Percentiles rank a stretch among this genome's conserved stretches.
phyloP scores from a whole-genome alignment of 2,888 invertebrate species.

The Eledona agricola region DNA sequence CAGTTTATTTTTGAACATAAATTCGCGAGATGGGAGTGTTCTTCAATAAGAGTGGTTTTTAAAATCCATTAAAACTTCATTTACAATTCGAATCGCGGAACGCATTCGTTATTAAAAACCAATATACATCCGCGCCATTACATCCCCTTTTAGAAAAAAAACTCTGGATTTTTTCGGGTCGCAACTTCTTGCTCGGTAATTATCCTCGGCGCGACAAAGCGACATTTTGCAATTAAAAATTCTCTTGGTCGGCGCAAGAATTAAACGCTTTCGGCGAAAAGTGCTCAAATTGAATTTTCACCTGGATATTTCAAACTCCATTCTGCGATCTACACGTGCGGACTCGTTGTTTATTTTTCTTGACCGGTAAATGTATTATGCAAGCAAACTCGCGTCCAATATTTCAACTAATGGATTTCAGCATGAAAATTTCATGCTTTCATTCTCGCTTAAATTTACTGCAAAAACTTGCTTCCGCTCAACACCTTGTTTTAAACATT shows the following conservation, averaged over 20 bases:
- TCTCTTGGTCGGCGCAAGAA: conserved; percentile 6
- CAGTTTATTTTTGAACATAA: conserved; percentile 5
- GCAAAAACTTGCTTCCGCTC: too few relatives aligned
- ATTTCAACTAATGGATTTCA: too few relatives aligned
- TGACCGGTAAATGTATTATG: too few relatives aligned
- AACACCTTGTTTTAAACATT: too few relatives aligned
- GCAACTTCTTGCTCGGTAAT: too few relatives aligned
- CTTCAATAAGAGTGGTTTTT: conserved; percentile 12
- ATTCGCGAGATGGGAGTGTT: conserved; percentile 2
- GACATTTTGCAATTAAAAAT: conserved; percentile 32
- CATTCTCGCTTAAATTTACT: too few relatives aligned
- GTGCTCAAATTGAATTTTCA: conserved; percentile 11
- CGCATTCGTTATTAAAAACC: conserved; percentile 30
- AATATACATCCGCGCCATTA: conserved; percentile 24
- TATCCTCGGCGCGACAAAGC: conserved; percentile 28
- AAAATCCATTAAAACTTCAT: conserved; percentile 26
- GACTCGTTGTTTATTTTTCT: too few relatives aligned
- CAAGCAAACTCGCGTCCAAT: too few relatives aligned
- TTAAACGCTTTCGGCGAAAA: conserved; percentile 17
- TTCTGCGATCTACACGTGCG: too few relatives aligned
- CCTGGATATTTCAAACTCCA: conserved; percentile 14
- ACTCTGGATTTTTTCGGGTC: conserved; percentile 32
- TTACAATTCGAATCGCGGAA: conserved; percentile 21
- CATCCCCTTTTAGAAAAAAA: conserved; percentile 14
- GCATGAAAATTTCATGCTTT: too few relatives aligned